Evolutionary conservation across 1,140 invertebrate species (phyloP), one percentile per base, ranked within the genome.

Genomic region (Aphelenchoides avenae): DNA sequence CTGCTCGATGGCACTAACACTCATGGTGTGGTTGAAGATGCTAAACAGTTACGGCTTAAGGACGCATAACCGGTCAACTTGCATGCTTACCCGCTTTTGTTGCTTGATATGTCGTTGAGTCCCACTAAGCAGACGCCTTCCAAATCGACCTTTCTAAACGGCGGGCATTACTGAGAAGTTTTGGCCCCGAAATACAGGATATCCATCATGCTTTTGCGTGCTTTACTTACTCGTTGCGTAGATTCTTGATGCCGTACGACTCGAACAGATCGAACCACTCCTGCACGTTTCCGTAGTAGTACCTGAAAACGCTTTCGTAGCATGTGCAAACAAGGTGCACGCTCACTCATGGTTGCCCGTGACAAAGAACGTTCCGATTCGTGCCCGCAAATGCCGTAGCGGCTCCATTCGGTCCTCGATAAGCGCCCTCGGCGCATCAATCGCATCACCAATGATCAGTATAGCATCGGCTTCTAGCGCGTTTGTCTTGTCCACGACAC

Each of bases 271-370:
- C 27, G 22, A 53, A 43, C 65, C 68, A 68, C 48, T 65, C 62
- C 24, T 54, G 20, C 11, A 34, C 70, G 49, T 69, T 40, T 13
- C 65, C 65, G 43, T 68, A 68, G 39, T 68, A 68, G 49, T 68
- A 71, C 42, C 59, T 56, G 31, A 50, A n/a, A n/a, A n/a, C n/a
- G 54, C 20, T 57, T 57, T 15, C 54, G 46, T 13, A 37, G 20
- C 18, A 54, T 9, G 11, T 27, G 26, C 13, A 52, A 52, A 7
- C 22, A 49, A 49, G 20, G n/a, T n/a, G n/a, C n/a, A n/a, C n/a
- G n/a, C n/a, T n/a, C n/a, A n/a, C 30, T 60, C 57, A 31, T 64
- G 61, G 36, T 64, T 66, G 24, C 64, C 64, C n/a, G 64, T 70
- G n/a, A 70, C 66, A n/a, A 29, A 62, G 41, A 70, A 70, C 0